Evolutionary conservation across 2,113 vertebrate genomes (phyloP).

Genomic region (Naja naja): DNA sequence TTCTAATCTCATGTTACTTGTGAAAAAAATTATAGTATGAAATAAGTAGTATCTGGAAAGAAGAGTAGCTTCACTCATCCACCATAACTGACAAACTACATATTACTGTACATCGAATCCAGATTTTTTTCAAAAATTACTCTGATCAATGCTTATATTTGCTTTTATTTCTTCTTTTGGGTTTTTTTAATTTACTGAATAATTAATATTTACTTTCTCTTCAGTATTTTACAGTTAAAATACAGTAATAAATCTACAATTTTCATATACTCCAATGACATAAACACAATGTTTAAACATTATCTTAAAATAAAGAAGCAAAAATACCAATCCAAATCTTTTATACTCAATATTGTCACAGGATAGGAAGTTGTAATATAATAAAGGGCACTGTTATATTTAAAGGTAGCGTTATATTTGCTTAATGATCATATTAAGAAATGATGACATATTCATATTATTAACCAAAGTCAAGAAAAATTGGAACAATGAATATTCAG

Average conservation of each 20-base stretch:
- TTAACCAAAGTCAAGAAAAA: not conserved
- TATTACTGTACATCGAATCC: not conserved
- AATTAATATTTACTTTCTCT: not conserved
- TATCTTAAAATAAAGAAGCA: not conserved
- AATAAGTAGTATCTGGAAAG: not conserved
- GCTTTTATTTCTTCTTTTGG: not conserved
- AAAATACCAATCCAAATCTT: not conserved
- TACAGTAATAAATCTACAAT: not conserved
- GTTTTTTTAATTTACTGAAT: not conserved
- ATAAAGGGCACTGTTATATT: not conserved
- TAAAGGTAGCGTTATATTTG: not conserved
- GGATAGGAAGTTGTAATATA: not conserved
- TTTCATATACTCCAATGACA: not conserved
- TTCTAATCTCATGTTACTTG: not conserved
- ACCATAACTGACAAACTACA: not conserved
- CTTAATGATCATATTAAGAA: not conserved
- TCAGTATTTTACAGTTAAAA: not conserved
- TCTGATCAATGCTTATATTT: not conserved
- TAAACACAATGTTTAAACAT: not conserved
- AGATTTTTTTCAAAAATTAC: not conserved
- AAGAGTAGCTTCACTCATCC: not conserved
- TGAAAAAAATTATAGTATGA: not conserved
- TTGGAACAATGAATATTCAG: not conserved
- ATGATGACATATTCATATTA: not conserved
- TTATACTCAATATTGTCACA: not conserved